Evolutionary conservation across 1,140 invertebrate species (phyloP).

Genomic region (Linepithema humile): DNA sequence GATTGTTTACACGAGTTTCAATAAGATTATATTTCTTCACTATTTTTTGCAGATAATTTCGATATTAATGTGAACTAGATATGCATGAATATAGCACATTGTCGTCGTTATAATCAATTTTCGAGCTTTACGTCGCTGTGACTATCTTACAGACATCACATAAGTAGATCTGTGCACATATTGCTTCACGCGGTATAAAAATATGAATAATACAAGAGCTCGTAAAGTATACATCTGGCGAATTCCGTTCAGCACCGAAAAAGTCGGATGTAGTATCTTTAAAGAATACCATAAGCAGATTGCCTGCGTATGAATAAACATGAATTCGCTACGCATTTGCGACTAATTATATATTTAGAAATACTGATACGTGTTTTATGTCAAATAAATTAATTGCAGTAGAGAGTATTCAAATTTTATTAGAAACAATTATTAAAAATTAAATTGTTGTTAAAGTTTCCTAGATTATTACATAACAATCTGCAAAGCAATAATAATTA

Average conservation of each 20-base stretch:
- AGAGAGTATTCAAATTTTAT: neutral
- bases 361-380: neutral
- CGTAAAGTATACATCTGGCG: neutral
- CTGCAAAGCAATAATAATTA: no score
- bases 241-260: neutral
- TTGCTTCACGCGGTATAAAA: neutral
- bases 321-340: neutral
- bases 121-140: neutral
- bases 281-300: neutral
- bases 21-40: no score
- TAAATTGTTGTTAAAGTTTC: neutral
- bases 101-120: neutral
- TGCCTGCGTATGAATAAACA: neutral
- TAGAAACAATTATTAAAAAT: neutral
- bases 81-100: neutral
- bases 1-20: no score
- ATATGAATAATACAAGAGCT: neutral
- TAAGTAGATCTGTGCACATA: neutral
- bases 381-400: slow-evolving; percentile 3
- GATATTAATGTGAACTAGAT: slow-evolving; percentile 31
- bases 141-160: slow-evolving; percentile 1
- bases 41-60: slow-evolving; percentile 25
- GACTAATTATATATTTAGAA: slow-evolving; percentile 7
- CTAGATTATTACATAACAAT: neutral
- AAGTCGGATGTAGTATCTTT: neutral